phyloP scores from a whole-genome alignment of 1,140 invertebrate genomes.

The Doryteuthis pealeii region DNA sequence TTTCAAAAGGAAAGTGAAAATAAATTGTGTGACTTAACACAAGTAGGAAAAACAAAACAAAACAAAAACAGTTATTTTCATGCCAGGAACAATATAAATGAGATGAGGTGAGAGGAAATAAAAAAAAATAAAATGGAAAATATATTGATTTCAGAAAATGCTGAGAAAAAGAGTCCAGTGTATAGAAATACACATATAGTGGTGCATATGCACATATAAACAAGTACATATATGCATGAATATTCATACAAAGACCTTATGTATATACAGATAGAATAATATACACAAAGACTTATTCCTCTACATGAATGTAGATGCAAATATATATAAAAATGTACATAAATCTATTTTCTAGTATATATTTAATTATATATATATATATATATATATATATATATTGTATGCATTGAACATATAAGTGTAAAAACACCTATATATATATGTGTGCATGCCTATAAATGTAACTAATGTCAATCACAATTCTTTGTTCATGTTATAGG shows the following conservation, averaged over 20 bases:
- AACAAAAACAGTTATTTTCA: no score
- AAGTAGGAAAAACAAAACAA: no score
- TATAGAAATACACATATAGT: no score
- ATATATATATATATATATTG: background rate
- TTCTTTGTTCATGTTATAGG: no score
- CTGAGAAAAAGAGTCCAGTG: no score
- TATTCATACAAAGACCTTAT: background rate
- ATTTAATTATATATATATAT: background rate
- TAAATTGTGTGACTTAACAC: no score
- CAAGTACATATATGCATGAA: background rate
- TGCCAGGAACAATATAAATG: no score
- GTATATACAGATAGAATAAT: no score
- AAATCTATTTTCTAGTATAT: background rate
- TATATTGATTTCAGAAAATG: no score
- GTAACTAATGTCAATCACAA: background rate
- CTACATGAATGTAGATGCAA: background rate
- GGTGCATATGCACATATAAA: background rate
- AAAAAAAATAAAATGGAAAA: no score
- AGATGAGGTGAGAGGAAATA: no score
- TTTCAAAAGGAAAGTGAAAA: no score
- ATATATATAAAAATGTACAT: constrained; percentile 4
- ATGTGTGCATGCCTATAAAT: background rate
- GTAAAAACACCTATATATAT: background rate
- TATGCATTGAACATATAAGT: background rate
- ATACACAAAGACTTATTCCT: background rate